phyloP scores from a whole-genome alignment of 1,140 invertebrate genomes.

The Platyscapa corneri region DNA sequence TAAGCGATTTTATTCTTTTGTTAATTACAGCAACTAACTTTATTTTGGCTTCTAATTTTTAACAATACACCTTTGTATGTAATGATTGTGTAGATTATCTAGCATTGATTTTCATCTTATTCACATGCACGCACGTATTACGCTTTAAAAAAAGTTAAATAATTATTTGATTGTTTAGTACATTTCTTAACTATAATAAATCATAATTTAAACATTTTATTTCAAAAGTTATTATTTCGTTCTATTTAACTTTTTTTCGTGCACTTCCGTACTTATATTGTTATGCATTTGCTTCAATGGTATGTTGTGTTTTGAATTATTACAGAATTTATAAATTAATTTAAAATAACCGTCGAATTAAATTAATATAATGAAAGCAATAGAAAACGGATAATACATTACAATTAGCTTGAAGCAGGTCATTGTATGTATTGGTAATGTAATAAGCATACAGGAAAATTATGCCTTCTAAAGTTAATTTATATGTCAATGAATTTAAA shows the following conservation, averaged over 20 bases:
- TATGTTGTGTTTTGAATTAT: neutral
- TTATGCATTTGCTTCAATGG: neutral
- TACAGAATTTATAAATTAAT: neutral
- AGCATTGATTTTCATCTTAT: neutral
- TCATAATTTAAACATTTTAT: neutral
- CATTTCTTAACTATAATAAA: neutral
- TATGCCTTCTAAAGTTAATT: no score
- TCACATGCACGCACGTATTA: constrained; percentile 1
- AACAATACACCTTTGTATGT: constrained; percentile 46
- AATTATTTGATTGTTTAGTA: neutral
- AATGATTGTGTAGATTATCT: constrained; percentile 37
- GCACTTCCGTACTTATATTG: neutral
- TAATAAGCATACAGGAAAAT: no score
- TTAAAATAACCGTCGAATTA: neutral
- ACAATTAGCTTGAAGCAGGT: neutral
- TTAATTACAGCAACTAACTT: constrained; percentile 17
- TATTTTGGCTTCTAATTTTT: constrained; percentile 29
- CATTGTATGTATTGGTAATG: no score
- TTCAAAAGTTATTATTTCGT: neutral
- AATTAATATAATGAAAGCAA: neutral
- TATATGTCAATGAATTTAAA: no score
- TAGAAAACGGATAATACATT: neutral
- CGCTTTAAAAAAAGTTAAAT: constrained; percentile 38
- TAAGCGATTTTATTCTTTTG: constrained; percentile 1
- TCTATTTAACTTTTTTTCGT: constrained; percentile 34